Evolutionary conservation across 2,113 vertebrate genomes (phyloP).

Genomic region (Todiramphus saurophagus): DNA sequence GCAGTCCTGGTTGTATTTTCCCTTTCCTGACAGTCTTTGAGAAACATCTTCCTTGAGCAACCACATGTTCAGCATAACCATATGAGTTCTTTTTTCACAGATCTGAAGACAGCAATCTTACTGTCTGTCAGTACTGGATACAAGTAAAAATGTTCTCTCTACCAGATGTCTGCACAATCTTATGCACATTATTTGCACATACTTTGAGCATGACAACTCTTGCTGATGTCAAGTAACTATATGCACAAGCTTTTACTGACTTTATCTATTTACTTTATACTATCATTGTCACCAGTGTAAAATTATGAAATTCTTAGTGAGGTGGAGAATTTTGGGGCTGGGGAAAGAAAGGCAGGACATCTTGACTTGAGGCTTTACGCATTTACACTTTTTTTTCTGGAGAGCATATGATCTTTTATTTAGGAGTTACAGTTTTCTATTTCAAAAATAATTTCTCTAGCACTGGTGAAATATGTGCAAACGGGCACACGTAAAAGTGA

Average conservation of each 20-base stretch:
- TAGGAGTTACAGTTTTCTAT: background rate
- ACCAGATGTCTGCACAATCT: background rate
- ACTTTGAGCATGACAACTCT: background rate
- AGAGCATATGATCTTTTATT: background rate
- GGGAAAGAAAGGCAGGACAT: background rate
- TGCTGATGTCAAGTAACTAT: background rate
- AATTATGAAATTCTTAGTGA: background rate
- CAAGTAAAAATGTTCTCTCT: background rate
- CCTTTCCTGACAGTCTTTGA: slow-evolving; percentile 39
- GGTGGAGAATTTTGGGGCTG: background rate
- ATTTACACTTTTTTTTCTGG: background rate
- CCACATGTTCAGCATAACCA: slow-evolving; percentile 39
- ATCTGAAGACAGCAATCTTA: slow-evolving; percentile 38
- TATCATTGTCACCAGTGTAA: background rate
- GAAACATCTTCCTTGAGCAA: slow-evolving; percentile 51
- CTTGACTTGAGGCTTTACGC: background rate
- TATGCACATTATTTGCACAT: background rate
- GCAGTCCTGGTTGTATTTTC: slow-evolving; percentile 29
- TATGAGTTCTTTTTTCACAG: slow-evolving; percentile 21
- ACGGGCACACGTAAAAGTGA: background rate
- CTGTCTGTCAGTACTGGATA: background rate
- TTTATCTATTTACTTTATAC: background rate
- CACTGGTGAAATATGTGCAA: background rate
- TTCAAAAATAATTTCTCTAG: background rate
- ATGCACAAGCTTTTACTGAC: background rate